A percentile compares a stretch with the other conserved stretches of the same genome.
phyloP scores from a whole-genome alignment of 2,888 invertebrate species.

The Neoaliturus tenellus region DNA sequence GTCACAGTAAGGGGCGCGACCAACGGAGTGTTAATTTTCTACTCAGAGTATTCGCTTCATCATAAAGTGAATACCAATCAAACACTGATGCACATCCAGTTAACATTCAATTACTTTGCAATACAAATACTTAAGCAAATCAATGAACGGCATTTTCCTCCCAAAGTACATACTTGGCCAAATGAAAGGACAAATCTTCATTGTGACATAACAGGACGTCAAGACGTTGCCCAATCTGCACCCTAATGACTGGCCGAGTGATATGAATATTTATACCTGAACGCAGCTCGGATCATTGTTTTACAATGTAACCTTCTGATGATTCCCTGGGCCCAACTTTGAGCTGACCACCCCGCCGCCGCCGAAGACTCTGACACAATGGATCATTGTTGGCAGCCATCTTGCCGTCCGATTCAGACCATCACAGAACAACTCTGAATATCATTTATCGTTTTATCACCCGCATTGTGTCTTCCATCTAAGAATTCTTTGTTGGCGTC shows the following conservation, averaged over 20 bases:
- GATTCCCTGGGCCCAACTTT: background rate
- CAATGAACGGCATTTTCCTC: no score
- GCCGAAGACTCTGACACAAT: background rate
- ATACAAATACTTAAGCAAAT: no score
- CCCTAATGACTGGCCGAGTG: background rate
- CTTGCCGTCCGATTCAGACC: background rate
- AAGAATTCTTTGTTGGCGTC: background rate
- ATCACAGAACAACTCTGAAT: background rate
- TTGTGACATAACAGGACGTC: no score
- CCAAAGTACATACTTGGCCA: no score
- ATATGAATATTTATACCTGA: background rate
- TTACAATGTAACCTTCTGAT: background rate
- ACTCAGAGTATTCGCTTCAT: no score
- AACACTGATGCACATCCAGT: no score
- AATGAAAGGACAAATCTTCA: no score
- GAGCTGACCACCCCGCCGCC: background rate
- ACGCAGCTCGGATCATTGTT: background rate
- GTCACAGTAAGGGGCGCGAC: no score
- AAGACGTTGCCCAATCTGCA: no score
- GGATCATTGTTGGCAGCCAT: conserved; percentile 23
- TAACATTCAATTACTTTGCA: no score
- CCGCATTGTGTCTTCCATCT: background rate
- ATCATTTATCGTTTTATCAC: background rate
- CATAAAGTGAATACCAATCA: no score
- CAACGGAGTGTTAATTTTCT: no score